phyloP scores from a whole-genome alignment of 2,113 vertebrate species.

The Furnarius figulus region DNA sequence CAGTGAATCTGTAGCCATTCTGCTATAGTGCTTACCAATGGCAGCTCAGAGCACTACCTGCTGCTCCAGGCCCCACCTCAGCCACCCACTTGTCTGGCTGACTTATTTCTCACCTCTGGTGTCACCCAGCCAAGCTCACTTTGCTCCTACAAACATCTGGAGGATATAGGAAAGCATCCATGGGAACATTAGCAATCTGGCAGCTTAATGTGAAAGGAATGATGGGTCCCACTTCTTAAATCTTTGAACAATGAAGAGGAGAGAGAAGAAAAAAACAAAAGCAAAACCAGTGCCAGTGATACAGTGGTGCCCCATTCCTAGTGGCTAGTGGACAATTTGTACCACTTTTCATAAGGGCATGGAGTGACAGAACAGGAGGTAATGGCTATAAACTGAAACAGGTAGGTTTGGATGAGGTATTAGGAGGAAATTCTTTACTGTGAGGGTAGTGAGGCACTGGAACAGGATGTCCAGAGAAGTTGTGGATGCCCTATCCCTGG shows the following conservation, averaged over 20 bases:
- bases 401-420: not conserved
- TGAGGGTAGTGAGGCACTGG: not conserved
- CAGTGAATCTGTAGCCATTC: not conserved
- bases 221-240: not conserved
- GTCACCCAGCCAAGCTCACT: not conserved
- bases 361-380: not conserved
- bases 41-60: not conserved
- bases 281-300: not conserved
- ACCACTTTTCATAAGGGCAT: not conserved
- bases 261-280: not conserved
- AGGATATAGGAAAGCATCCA: not conserved
- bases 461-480: not conserved
- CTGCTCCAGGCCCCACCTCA: not conserved
- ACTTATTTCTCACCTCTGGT: not conserved
- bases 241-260: not conserved
- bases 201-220: not conserved
- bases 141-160: not conserved
- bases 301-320: not conserved
- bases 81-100: not conserved
- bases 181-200: not conserved
- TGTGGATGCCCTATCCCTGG: not conserved
- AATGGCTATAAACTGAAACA: not conserved
- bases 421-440: not conserved
- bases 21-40: not conserved
- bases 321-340: not conserved